Evolutionary conservation across 2,797 vertebrate species (phyloP).

Genomic region (Cuculus canorus): DNA sequence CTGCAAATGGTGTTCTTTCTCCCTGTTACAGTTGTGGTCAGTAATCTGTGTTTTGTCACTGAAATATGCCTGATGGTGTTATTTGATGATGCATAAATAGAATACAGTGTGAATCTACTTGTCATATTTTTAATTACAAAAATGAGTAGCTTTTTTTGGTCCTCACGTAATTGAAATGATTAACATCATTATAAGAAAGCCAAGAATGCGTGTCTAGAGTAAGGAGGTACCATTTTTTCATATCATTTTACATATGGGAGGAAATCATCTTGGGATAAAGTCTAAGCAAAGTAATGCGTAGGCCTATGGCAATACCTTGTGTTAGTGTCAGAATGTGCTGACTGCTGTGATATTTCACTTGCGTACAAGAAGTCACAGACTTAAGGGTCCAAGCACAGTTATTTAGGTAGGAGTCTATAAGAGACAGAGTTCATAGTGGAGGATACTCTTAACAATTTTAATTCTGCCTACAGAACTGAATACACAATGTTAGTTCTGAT

Average conservation of each 20-base stretch:
- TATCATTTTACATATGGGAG: not conserved
- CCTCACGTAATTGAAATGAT: not conserved
- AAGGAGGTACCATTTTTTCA: not conserved
- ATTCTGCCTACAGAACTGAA: not conserved
- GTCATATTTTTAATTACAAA: not conserved
- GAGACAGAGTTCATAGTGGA: not conserved
- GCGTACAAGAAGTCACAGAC: not conserved
- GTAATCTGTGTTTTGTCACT: not conserved
- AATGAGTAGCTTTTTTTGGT: not conserved
- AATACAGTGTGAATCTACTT: not conserved
- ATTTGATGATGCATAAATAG: not conserved
- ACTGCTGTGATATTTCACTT: not conserved
- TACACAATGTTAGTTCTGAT: not conserved
- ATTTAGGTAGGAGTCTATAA: not conserved
- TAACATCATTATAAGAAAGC: not conserved
- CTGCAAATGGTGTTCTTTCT: not conserved
- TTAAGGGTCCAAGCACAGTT: not conserved
- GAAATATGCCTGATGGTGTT: not conserved
- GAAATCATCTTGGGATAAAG: not conserved
- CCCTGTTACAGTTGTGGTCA: not conserved
- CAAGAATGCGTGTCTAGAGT: not conserved
- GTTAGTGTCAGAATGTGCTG: not conserved
- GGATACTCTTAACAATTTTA: not conserved
- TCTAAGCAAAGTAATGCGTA: not conserved
- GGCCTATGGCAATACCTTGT: not conserved